These are phyloP conservation scores for Amphimallon solstitiale DNA, from an alignment of 2,888 invertebrate genomes.

Conservation along the genomic window DNA sequence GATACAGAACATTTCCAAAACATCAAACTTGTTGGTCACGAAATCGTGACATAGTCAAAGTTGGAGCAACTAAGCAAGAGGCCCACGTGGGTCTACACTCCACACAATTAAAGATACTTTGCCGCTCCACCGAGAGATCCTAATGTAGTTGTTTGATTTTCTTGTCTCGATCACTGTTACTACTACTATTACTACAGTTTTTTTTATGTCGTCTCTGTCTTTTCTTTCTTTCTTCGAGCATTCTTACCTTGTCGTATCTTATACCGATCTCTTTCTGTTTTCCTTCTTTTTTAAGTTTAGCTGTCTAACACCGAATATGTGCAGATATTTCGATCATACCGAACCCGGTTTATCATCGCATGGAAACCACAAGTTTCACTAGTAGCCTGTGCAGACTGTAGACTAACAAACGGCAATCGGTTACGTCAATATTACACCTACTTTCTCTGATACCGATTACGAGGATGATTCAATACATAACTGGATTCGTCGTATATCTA, in stretches of 20 bases:
- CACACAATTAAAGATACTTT: conserved; percentile 34
- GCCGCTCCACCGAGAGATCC: conserved; percentile 20
- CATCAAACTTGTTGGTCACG: conserved; percentile 48
- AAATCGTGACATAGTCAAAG: conserved; percentile 48
- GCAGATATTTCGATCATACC: background rate
- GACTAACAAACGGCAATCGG: conserved; percentile 35
- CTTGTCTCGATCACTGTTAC: conserved; percentile 29
- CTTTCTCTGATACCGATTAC: conserved; percentile 47
- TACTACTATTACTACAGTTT: conserved; percentile 25
- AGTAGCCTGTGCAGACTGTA: conserved; percentile 17
- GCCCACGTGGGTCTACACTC: conserved; percentile 40
- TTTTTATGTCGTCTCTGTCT: conserved; percentile 13
- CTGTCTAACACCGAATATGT: conserved; percentile 15
- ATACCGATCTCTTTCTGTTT: conserved; percentile 3
- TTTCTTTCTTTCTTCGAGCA: background rate
- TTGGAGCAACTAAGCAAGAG: conserved; percentile 41
- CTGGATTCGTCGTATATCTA: conserved; percentile 1
- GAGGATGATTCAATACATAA: conserved; percentile 23
- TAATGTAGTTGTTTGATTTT: conserved; percentile 38
- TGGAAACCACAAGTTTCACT: conserved; percentile 30
- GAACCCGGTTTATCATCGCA: conserved; percentile 23
- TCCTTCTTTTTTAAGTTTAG: conserved; percentile 20
- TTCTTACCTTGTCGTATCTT: background rate
- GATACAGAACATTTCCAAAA: conserved; percentile 43
- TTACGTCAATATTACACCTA: conserved; percentile 51